Evolutionary conservation across 1,140 invertebrate species (phyloP), one percentile per base, ranked within the genome.

Genomic region (Trichonephila clavipes): DNA sequence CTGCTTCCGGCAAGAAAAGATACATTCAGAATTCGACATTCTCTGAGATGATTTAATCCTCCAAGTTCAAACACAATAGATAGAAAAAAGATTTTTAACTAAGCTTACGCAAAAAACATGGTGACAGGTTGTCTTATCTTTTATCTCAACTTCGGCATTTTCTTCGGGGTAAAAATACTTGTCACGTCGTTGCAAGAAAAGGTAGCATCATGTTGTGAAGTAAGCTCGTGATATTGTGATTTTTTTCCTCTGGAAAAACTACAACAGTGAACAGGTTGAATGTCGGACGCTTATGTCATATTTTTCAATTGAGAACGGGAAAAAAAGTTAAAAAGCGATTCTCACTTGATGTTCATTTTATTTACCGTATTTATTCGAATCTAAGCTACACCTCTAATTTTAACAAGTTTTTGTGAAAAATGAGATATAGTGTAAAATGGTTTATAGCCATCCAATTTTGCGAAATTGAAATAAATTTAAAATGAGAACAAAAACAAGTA

Each of bases 71-170:
- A 58, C 16, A 83, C 51, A 51, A 83, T 59, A 83, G 3, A 18
- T 83, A 21, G 21, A n/a, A 59, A n/a, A 12, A 83, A n/a, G 40
- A 51, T 59, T 58, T 83, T 83, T 83, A 83, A 24, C 40, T 24
- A 59, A 83, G 51, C 82, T 59, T 83, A 12, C 24, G 12, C 21
- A 83, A 83, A 83, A 83, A 83, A n/a, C 21, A 69, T 12, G 21
- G n/a, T 83, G 40, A 83, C 51, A n/a, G 82, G 44, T 83, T 59
- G 21, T 83, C n/a, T 58, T 51, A 83, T 83, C 82, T n/a, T 16
- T 59, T 58, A 58, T 83, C 19, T 3, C 7, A 83, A 58, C 44
- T 51, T 58, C 40, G 24, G 16, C 44, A 58, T 58, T 44, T 14
- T 83, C 51, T 83, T 44, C 6, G 19, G 19, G 4, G 10, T 24